A percentile compares a stretch with the other conserved stretches of the same genome.
phyloP scores from a whole-genome alignment of 2,888 invertebrate genomes.

The Epistrophe grossulariae region DNA sequence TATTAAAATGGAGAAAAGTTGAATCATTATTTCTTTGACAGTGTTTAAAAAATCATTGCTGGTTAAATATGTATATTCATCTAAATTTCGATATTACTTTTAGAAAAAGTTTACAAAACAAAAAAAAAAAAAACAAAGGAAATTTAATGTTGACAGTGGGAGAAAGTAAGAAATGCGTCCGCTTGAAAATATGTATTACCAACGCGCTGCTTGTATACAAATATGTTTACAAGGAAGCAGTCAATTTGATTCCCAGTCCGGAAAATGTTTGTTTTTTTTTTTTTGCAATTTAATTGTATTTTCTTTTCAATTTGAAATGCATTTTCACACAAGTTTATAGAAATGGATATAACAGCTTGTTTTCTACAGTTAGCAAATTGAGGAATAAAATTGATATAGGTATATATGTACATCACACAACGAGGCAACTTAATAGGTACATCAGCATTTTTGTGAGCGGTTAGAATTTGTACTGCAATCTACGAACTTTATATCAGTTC shows the following conservation, averaged over 20 bases:
- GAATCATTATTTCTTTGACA: too few relatives aligned
- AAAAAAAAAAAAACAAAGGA: too few relatives aligned
- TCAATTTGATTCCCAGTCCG: constrained; percentile 3
- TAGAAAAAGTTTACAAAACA: neutral
- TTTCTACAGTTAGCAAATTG: neutral
- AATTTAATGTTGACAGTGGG: neutral
- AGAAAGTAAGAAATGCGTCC: constrained; percentile 27
- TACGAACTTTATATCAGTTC: neutral
- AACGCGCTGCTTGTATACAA: neutral
- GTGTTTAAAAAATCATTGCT: too few relatives aligned
- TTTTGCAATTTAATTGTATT: constrained; percentile 14
- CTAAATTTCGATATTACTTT: neutral
- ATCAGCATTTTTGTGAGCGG: neutral
- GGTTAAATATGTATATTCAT: too few relatives aligned
- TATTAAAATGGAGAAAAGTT: too few relatives aligned
- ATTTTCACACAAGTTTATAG: constrained; percentile 6
- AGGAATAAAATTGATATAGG: neutral
- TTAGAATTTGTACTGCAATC: neutral
- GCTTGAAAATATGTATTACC: neutral
- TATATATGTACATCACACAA: neutral
- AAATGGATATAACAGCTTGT: constrained; percentile 5
- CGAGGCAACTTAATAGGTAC: neutral
- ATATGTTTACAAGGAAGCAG: constrained; percentile 9
- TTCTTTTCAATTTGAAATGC: constrained; percentile 24
- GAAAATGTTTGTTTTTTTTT: constrained; percentile 15